phyloP scores from a whole-genome alignment of 2,113 vertebrate species.

The Heterocephalus glaber region DNA sequence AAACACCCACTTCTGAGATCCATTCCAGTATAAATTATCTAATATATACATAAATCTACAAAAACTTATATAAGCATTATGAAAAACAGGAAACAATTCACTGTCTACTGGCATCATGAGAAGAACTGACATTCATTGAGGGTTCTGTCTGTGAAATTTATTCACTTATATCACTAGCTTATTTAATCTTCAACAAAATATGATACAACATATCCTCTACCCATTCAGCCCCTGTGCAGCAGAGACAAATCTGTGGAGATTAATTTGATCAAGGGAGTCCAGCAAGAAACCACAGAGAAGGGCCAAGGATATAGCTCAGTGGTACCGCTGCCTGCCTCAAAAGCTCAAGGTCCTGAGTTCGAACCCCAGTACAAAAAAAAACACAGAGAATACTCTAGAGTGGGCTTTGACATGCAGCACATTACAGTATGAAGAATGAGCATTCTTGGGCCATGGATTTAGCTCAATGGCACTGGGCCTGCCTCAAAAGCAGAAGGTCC shows the following conservation, averaged over 20 bases:
- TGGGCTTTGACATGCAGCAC: background rate
- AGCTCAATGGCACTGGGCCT: no score
- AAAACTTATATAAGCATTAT: background rate
- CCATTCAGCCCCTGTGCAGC: background rate
- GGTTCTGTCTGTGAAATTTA: background rate
- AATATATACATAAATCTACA: background rate
- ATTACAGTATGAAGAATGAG: background rate
- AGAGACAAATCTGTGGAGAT: background rate
- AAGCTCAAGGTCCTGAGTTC: no score
- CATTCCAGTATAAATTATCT: background rate
- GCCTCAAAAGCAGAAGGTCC: no score
- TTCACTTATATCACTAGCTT: conserved; percentile 29
- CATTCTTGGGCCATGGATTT: no score
- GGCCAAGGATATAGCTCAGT: no score
- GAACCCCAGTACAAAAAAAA: no score
- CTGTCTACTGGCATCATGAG: background rate
- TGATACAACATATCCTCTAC: background rate
- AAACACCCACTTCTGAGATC: background rate
- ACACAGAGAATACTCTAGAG: conserved; percentile 17
- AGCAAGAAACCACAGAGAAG: conserved; percentile 27
- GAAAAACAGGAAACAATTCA: conserved; percentile 14
- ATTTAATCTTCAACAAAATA: background rate
- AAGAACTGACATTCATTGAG: background rate
- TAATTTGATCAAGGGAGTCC: background rate
- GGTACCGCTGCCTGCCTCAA: no score